Evolutionary conservation across 2,797 vertebrate genomes (phyloP).

Genomic region (Myotis planiceps): DNA sequence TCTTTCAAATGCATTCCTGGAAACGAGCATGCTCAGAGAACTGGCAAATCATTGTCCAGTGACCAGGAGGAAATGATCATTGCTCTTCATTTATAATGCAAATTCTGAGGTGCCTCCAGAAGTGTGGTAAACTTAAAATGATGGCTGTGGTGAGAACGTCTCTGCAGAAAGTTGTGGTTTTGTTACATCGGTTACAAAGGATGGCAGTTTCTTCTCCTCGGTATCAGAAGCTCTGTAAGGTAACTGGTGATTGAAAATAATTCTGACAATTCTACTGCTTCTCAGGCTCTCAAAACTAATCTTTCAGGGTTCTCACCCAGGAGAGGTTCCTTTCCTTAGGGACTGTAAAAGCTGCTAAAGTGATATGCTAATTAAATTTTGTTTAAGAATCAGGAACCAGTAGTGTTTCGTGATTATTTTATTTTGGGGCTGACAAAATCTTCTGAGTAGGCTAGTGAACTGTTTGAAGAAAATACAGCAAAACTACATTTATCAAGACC

Average conservation of each 20-base stretch:
- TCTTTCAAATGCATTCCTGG: constrained; percentile 87
- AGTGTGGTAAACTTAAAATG: constrained; percentile 98
- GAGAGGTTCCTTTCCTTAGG: constrained; percentile 9
- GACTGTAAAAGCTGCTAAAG: constrained; percentile 31
- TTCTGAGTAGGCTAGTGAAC: constrained; percentile 37
- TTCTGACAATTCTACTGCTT: constrained; percentile 61
- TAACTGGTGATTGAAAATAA: constrained; percentile 87
- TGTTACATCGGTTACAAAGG: constrained; percentile 98
- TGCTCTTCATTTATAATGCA: constrained; percentile 91
- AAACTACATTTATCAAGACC: constrained; percentile 45
- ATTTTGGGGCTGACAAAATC: constrained; percentile 33
- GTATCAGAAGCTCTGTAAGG: constrained; percentile 99
- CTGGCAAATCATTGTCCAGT: constrained; percentile 90
- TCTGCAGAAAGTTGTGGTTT: constrained; percentile 99
- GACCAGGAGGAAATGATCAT: constrained; percentile 88
- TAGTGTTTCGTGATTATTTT: constrained; percentile 37
- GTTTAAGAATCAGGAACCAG: constrained; percentile 30
- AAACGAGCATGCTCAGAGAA: constrained; percentile 93
- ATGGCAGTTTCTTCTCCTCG: constrained; percentile 99
- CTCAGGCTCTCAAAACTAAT: constrained; percentile 50
- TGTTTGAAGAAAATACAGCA: constrained; percentile 57
- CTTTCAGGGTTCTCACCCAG: constrained; percentile 12
- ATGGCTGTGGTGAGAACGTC: constrained; percentile 99
- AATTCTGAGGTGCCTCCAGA: constrained; percentile 93
- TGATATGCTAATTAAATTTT: neutral